Evolutionary conservation across 2,888 invertebrate genomes (phyloP).

Genomic region (Tryphoninae sp.): DNA sequence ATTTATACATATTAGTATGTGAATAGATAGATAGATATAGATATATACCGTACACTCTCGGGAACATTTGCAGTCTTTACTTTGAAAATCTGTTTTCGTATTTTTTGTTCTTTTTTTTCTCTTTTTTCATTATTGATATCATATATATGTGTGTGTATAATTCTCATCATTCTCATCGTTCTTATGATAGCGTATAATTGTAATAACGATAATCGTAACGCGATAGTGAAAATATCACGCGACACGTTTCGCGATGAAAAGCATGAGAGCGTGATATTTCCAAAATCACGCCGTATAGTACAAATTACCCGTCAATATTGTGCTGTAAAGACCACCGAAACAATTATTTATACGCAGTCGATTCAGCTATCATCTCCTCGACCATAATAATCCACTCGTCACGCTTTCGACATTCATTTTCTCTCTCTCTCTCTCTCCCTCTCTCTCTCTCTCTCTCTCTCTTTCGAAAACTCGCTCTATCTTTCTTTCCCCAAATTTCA

Average conservation of each 20-base stretch:
- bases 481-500: background rate
- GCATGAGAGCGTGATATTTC: background rate
- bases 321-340: slow-evolving; percentile 72
- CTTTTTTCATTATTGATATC: slow-evolving; percentile 25
- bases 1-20: slow-evolving; percentile 37
- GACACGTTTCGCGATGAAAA: slow-evolving; percentile 20
- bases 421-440: slow-evolving; percentile 14
- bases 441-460: background rate
- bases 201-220: slow-evolving; percentile 53
- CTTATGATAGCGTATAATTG: slow-evolving; percentile 40
- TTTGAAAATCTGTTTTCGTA: slow-evolving; percentile 64
- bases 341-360: slow-evolving; percentile 67
- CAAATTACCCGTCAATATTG: slow-evolving; percentile 76
- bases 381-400: slow-evolving; percentile 44
- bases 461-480: background rate
- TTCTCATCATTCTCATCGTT: slow-evolving; percentile 30
- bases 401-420: slow-evolving; percentile 10
- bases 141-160: slow-evolving; percentile 20
- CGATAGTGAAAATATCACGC: slow-evolving; percentile 30
- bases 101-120: slow-evolving; percentile 18
- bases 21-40: slow-evolving; percentile 56
- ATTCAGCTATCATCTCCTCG: slow-evolving; percentile 59
- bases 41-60: slow-evolving; percentile 71
- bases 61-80: slow-evolving; percentile 76
- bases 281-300: slow-evolving; percentile 57